A percentile compares a stretch with the other conserved stretches of the same genome.
Evolutionary conservation across 2,888 invertebrate species (phyloP).

Genomic region (Pogonocherus hispidulus): DNA sequence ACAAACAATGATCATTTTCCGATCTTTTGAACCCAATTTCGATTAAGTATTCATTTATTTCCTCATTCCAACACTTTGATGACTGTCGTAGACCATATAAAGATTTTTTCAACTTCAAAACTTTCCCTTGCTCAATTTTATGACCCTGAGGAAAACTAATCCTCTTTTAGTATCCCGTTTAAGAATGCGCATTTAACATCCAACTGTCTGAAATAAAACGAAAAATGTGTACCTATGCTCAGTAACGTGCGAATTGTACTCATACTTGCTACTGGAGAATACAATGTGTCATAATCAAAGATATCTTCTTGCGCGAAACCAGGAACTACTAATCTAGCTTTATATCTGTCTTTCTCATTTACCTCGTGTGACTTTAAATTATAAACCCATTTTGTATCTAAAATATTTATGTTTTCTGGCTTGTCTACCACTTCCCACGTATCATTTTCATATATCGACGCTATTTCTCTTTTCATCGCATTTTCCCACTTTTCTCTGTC

Average conservation of each 20-base stretch:
- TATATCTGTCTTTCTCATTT: constrained; percentile 51
- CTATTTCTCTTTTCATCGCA: constrained; percentile 25
- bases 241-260: constrained; percentile 38
- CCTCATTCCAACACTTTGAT: constrained; percentile 30
- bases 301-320: constrained; percentile 55
- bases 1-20: constrained; percentile 21
- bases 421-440: constrained; percentile 29
- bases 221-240: constrained; percentile 48
- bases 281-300: constrained; percentile 49
- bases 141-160: constrained; percentile 32
- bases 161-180: constrained; percentile 40
- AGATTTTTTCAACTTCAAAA: constrained; percentile 24
- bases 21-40: constrained; percentile 1
- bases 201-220: constrained; percentile 41
- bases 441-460: constrained; percentile 20
- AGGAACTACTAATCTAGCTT: constrained; percentile 52
- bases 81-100: constrained; percentile 24
- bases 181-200: constrained; percentile 45
- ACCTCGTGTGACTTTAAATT: constrained; percentile 44
- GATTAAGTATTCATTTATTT: constrained; percentile 25
- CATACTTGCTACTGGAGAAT: constrained; percentile 53
- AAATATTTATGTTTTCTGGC: constrained; percentile 23
- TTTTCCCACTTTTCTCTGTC: neutral
- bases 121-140: neutral
- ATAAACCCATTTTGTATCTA: constrained; percentile 40